These are phyloP conservation scores for Channa striata DNA, from an alignment of 2,797 vertebrate species.

Conservation along the genomic window DNA sequence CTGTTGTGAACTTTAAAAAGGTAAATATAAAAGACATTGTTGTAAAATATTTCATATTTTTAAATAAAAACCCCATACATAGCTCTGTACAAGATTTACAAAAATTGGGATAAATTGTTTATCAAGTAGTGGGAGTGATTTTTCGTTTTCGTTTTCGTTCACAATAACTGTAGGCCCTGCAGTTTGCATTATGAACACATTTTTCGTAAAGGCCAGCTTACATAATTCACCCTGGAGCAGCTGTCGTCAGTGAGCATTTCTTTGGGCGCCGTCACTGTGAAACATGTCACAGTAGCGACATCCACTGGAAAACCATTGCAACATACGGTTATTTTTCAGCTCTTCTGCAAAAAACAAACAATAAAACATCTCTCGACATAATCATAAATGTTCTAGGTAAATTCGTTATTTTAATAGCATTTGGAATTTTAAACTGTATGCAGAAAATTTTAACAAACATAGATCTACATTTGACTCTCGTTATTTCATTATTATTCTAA, in stretches of 20 bases:
- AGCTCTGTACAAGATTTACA: too few relatives aligned
- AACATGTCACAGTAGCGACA: constrained; percentile 49
- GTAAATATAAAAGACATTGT: too few relatives aligned
- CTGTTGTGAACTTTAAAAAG: too few relatives aligned
- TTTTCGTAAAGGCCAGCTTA: background rate
- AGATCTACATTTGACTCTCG: too few relatives aligned
- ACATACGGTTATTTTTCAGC: background rate
- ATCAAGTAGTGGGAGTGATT: background rate
- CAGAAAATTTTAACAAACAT: too few relatives aligned
- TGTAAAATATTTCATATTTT: too few relatives aligned
- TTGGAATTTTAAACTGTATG: too few relatives aligned
- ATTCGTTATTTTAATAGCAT: too few relatives aligned
- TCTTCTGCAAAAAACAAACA: too few relatives aligned
- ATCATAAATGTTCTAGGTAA: background rate
- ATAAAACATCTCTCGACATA: background rate
- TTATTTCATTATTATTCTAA: too few relatives aligned
- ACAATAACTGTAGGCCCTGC: background rate
- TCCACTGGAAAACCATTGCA: constrained; percentile 39
- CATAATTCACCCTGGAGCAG: background rate
- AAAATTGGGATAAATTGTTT: background rate
- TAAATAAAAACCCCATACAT: too few relatives aligned
- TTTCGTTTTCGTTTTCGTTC: background rate
- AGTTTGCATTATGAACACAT: background rate
- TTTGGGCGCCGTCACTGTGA: background rate
- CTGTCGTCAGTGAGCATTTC: background rate